A percentile compares a stretch with the other conserved stretches of the same genome.
Evolutionary conservation across 2,888 invertebrate genomes (phyloP).

Genomic region (Ferrisia virgata): DNA sequence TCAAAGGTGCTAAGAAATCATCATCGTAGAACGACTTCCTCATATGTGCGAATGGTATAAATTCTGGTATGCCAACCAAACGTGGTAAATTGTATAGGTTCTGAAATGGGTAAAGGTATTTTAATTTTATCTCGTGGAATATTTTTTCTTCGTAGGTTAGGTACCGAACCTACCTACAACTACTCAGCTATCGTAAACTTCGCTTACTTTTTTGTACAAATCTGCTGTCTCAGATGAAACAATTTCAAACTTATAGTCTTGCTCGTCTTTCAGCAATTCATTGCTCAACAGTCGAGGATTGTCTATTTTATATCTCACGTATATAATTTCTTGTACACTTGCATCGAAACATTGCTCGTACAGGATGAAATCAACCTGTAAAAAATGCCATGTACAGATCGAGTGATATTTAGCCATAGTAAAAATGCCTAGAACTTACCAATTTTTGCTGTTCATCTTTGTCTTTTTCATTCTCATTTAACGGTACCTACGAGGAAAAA

Average conservation of each 20-base stretch:
- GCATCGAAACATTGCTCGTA: not conserved
- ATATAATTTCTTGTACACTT: not conserved
- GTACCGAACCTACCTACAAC: no score
- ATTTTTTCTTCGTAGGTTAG: no score
- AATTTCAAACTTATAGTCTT: not conserved
- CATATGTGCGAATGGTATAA: not conserved
- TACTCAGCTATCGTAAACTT: no score
- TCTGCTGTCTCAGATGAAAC: no score
- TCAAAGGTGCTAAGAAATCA: not conserved
- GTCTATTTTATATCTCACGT: not conserved
- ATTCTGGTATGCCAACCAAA: not conserved
- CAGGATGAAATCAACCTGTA: not conserved
- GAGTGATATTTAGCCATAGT: no score
- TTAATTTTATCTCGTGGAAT: not conserved
- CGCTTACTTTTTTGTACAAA: no score
- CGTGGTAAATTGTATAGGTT: not conserved
- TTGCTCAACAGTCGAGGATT: not conserved
- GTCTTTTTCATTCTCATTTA: no score
- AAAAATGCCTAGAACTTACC: no score
- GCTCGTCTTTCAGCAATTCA: not conserved
- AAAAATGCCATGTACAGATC: not conserved
- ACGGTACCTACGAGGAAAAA: no score
- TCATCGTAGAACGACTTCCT: not conserved
- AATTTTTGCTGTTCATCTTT: no score
- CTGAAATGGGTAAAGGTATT: not conserved